Conservation (phyloP, 2,888 invertebrate species). For the Cheilosia urbana region DNA sequence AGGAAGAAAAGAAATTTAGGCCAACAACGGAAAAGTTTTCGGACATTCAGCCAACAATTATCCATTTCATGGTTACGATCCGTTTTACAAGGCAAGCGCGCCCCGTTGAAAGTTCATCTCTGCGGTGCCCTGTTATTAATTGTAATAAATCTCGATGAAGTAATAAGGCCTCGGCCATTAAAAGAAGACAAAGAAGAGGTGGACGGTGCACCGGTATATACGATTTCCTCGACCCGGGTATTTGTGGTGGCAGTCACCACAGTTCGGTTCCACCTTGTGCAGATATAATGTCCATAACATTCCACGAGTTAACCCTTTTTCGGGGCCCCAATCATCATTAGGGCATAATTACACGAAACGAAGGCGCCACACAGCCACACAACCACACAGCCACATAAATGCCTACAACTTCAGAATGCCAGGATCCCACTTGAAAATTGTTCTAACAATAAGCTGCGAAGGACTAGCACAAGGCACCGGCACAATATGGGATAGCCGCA, state of each 20-base stretch:
- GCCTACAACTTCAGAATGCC: constrained; percentile 19
- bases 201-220: constrained; percentile 32
- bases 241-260: constrained; percentile 33
- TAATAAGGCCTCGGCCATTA: constrained; percentile 77
- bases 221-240: constrained; percentile 38
- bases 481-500: constrained; percentile 49
- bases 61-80: constrained; percentile 71
- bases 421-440: constrained; percentile 39
- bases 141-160: constrained; percentile 83
- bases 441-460: constrained; percentile 44
- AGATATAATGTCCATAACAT: constrained; percentile 37
- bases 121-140: constrained; percentile 82
- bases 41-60: constrained; percentile 60
- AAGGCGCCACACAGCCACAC: constrained; percentile 43
- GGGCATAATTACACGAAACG: constrained; percentile 62
- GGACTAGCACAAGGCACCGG: constrained; percentile 16
- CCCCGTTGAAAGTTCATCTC: constrained; percentile 64
- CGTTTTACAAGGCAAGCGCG: constrained; percentile 58
- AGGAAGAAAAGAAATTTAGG: constrained; percentile 56
- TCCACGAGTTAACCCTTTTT: constrained; percentile 59
- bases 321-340: constrained; percentile 64
- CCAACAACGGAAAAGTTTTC: constrained; percentile 49
- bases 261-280: constrained; percentile 52
- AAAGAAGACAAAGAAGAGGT: constrained; percentile 56
- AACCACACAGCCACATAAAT: not conserved